A percentile compares a stretch with the other conserved stretches of the same genome.
phyloP scores from a whole-genome alignment of 2,888 invertebrate genomes.

The Caenorhabditis becei region DNA sequence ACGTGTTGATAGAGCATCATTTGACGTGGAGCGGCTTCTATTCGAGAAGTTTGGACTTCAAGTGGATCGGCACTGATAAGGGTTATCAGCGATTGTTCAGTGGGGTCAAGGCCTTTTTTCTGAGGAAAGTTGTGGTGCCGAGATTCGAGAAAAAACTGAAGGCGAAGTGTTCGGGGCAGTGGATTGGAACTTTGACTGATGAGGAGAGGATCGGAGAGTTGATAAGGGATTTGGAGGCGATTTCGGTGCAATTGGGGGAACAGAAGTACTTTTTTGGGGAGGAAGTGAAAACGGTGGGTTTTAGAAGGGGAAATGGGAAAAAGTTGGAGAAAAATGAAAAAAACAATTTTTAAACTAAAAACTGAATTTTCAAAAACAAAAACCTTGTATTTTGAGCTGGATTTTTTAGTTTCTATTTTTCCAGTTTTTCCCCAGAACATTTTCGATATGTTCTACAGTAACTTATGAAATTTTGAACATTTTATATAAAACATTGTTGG shows the following conservation, averaged over 20 bases:
- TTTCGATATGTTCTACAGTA: no score
- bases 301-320: no score
- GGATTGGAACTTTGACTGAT: conserved; percentile 82
- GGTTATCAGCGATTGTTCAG: conserved; percentile 65
- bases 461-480: no score
- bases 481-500: no score
- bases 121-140: conserved; percentile 61
- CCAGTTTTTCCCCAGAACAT: no score
- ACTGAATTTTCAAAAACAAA: no score
- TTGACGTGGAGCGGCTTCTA: conserved; percentile 70
- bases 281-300: conserved; percentile 64
- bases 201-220: conserved; percentile 82
- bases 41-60: conserved; percentile 61
- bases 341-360: no score
- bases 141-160: conserved; percentile 41
- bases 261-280: conserved; percentile 70
- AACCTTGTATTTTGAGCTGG: no score
- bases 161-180: conserved; percentile 75
- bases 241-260: conserved; percentile 82
- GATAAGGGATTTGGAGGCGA: conserved; percentile 80
- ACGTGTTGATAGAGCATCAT: conserved; percentile 72
- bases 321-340: no score
- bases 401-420: no score
- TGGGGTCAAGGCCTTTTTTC: conserved; percentile 70
- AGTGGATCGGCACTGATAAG: conserved; percentile 69